These are phyloP conservation scores for Nycteola revayana DNA, from an alignment of 2,888 invertebrate species.

Conservation along the genomic window DNA sequence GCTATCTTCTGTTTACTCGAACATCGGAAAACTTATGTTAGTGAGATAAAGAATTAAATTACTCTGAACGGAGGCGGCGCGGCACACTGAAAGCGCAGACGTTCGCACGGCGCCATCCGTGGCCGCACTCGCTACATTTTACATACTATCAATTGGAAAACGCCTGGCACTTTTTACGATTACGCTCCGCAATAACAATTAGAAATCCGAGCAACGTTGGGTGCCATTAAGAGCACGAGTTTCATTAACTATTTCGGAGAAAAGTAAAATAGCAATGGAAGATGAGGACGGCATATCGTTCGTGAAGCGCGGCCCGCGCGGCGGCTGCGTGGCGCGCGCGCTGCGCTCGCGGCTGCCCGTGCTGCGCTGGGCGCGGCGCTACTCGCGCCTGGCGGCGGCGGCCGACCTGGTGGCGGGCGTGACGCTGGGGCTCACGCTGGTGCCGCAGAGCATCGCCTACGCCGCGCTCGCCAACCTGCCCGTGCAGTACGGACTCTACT, in stretches of 20 bases:
- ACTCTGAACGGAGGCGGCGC: slow-evolving; percentile 21
- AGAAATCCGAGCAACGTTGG: not conserved
- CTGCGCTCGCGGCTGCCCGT: slow-evolving; percentile 69
- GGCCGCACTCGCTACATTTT: slow-evolving; percentile 6
- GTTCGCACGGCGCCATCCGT: slow-evolving; percentile 14
- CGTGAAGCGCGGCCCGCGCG: slow-evolving; percentile 10
- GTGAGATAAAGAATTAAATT: slow-evolving; percentile 37
- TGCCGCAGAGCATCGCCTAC: slow-evolving; percentile 96
- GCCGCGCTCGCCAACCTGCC: slow-evolving; percentile 92
- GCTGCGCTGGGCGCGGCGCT: slow-evolving; percentile 85
- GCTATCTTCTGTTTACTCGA: slow-evolving; percentile 29
- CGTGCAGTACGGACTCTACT: slow-evolving; percentile 96
- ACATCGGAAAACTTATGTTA: slow-evolving; percentile 29
- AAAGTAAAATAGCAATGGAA: slow-evolving; percentile 29
- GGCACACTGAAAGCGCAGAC: slow-evolving; percentile 20
- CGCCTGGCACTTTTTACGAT: too few relatives aligned
- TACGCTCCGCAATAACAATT: not conserved
- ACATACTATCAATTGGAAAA: too few relatives aligned
- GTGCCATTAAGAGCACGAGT: too few relatives aligned
- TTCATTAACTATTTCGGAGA: not conserved
- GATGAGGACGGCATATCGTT: slow-evolving; percentile 37
- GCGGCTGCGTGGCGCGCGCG: slow-evolving; percentile 31
- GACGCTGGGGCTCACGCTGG: slow-evolving; percentile 94
- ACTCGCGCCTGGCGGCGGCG: slow-evolving; percentile 85
- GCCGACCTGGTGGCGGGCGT: slow-evolving; percentile 94